Conservation (phyloP, 2,797 vertebrate genomes). For the Orientallactaga sibirica region DNA sequence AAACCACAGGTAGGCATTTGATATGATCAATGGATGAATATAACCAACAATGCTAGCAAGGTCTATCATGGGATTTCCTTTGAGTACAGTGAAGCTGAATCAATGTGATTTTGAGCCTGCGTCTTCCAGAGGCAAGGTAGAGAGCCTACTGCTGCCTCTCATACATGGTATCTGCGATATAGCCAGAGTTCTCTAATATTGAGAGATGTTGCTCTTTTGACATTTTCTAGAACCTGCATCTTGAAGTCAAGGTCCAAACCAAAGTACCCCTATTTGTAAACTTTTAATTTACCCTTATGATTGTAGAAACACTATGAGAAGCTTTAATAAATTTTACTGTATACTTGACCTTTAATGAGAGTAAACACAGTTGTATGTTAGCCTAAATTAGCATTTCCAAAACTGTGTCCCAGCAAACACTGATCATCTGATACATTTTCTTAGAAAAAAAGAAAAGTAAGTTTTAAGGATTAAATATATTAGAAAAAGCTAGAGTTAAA, state of each 20-base stretch:
- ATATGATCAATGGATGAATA: neutral
- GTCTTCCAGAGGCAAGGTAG: neutral
- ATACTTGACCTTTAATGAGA: neutral
- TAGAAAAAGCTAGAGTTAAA: neutral
- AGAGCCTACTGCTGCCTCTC: neutral
- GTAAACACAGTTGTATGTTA: conserved; percentile 36
- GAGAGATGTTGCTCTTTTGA: neutral
- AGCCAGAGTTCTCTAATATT: neutral
- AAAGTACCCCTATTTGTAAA: neutral
- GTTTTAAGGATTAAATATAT: conserved; percentile 46
- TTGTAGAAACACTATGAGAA: neutral
- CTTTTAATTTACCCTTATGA: neutral
- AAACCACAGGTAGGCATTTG: neutral
- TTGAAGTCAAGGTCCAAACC: neutral
- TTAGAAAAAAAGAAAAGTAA: neutral
- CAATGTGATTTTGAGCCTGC: neutral
- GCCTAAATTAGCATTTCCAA: conserved; percentile 2
- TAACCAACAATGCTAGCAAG: neutral
- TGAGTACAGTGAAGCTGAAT: neutral
- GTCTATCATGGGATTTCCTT: neutral
- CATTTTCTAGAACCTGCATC: neutral
- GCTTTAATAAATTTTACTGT: neutral
- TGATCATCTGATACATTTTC: conserved; percentile 32
- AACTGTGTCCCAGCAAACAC: neutral
- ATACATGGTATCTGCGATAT: neutral